A percentile compares a stretch with the other conserved stretches of the same genome.
phyloP scores from a whole-genome alignment of 35 echinoderm and acorn worm species.

The Holothuria glaberrima region DNA sequence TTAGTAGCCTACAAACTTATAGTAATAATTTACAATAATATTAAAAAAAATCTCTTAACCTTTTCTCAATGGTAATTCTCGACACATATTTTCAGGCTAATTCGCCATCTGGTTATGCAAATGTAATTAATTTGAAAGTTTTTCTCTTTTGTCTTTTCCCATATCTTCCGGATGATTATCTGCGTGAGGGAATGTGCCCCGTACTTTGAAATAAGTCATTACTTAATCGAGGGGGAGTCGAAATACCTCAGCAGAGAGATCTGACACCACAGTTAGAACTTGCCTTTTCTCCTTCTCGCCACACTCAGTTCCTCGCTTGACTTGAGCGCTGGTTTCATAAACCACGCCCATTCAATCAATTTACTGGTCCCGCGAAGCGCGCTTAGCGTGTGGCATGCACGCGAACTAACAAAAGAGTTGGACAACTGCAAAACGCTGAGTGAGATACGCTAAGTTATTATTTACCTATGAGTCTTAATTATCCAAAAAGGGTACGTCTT shows the following conservation, averaged over 20 bases:
- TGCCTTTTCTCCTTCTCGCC: background rate
- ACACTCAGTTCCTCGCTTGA: background rate
- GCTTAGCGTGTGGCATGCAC: conserved; percentile 28
- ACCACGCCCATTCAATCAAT: conserved; percentile 58
- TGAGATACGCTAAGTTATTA: conserved; percentile 29
- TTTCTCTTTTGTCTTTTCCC: background rate
- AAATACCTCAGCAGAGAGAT: background rate
- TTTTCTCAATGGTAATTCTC: too few relatives aligned
- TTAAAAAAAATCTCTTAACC: too few relatives aligned
- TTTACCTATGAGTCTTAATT: conserved; percentile 14
- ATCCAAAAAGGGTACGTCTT: conserved; percentile 31
- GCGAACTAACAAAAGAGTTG: conserved; percentile 31
- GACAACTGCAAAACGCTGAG: background rate
- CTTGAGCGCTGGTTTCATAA: conserved; percentile 7
- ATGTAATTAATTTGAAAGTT: too few relatives aligned
- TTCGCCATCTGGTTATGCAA: too few relatives aligned
- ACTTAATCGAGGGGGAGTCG: background rate
- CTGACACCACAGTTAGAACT: background rate
- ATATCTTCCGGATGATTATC: background rate
- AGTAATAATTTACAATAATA: too few relatives aligned
- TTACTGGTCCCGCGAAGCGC: conserved; percentile 19
- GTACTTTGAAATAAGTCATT: background rate
- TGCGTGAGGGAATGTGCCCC: conserved; percentile 1
- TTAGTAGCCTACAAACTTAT: too few relatives aligned
- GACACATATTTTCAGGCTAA: too few relatives aligned